Evolutionary conservation across 2,797 vertebrate genomes (phyloP), one percentile per base, ranked within the genome.

Genomic region (Masticophis lateralis): DNA sequence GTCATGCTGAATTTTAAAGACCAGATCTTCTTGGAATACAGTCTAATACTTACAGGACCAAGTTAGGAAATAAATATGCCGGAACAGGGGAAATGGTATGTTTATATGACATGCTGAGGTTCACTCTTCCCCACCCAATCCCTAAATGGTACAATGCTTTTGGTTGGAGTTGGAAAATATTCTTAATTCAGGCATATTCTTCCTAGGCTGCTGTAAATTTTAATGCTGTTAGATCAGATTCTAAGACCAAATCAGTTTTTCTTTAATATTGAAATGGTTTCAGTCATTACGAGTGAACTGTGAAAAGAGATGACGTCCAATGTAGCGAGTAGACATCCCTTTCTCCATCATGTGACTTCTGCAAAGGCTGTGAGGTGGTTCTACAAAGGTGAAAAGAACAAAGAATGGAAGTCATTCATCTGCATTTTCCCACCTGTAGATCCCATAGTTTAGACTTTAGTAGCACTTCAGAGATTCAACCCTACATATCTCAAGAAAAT

Each of bases 311-410:
- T 96, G 99, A 99, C 91, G 99, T 98, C 99, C 99, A 99, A 91
- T 99, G 99, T 95, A 98, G 98, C 94, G 99, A 98, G 97, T 98
- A 98, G 55, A 98, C 98, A 18, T 98, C 98, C 69, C 98, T 98
- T n/a, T 99, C 99, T 97, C 98, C 98, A 98, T 99, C 99, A 99
- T 99, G 99, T 99, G 98, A 99, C 99, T 98, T 99, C 99, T 95
- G 99, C 98, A 97, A 99, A 99, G 98, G 98, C 97, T 79, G 98
- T 97, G 98, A 99, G 98, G 98, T 99, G 99, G 98, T 99, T 99
- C 99, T 99, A 97, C 32, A 8, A 96, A 93, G 18, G 97, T 69
- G 96, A 95, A 97, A 95, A 96, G 96, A 94, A 96, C 96, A 92
- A 94, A 74, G 95, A 56, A 95, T 95, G 0, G 90, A 94, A 59